Evolutionary conservation across 2,888 invertebrate genomes (phyloP).

Genomic region (Nemoura dubitans): DNA sequence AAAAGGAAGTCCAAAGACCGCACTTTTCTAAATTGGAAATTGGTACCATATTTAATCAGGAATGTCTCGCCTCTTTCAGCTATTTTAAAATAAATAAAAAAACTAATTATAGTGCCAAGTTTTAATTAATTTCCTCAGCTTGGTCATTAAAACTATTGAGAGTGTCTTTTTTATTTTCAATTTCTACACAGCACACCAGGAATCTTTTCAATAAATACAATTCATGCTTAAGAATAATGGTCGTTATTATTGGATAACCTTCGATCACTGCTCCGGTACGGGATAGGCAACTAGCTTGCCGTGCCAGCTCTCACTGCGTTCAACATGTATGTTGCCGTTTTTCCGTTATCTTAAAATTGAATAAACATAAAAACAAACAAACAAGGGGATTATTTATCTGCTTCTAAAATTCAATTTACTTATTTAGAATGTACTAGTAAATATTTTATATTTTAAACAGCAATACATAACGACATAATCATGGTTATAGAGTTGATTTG

Average conservation of each 20-base stretch:
- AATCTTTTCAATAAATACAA: not conserved
- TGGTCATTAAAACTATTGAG: not conserved
- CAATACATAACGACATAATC: too few relatives aligned
- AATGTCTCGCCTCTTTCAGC: not conserved
- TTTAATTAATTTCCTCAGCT: not conserved
- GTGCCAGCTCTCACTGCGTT: too few relatives aligned
- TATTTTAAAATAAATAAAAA: not conserved
- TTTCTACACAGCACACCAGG: not conserved
- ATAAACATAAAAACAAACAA: too few relatives aligned
- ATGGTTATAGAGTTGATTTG: too few relatives aligned
- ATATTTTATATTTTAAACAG: too few relatives aligned
- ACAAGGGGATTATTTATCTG: too few relatives aligned
- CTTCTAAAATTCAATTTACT: too few relatives aligned
- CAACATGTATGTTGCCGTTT: too few relatives aligned
- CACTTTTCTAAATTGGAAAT: constrained; percentile 16
- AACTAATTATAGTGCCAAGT: not conserved
- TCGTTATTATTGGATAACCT: not conserved
- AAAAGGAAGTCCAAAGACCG: not conserved
- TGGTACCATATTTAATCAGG: not conserved
- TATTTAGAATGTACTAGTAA: too few relatives aligned
- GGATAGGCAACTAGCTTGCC: too few relatives aligned
- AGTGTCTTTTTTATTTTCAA: not conserved
- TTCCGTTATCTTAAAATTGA: too few relatives aligned
- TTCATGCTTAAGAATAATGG: not conserved
- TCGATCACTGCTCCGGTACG: too few relatives aligned